Percentiles rank a stretch among this genome's conserved stretches.
Conservation (phyloP, 1,140 invertebrate genomes). For the Centruroides vittatus region DNA sequence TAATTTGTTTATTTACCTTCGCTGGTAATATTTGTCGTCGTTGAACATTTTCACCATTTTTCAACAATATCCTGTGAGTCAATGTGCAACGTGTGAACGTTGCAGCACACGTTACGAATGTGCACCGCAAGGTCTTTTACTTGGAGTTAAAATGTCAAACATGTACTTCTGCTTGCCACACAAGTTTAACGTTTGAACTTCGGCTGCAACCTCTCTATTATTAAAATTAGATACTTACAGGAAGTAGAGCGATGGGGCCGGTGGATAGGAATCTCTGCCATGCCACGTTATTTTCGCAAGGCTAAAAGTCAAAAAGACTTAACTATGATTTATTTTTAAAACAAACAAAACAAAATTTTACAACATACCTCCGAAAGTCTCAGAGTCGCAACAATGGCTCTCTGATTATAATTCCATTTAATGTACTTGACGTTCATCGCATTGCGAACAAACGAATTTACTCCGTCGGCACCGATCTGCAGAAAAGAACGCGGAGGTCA, state of each 20-base stretch:
- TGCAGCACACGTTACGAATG: too few species aligned
- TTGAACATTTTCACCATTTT: too few species aligned
- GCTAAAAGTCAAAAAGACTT: conserved; percentile 34
- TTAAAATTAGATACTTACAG: conserved; percentile 39
- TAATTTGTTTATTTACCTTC: too few species aligned
- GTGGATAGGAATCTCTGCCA: conserved; percentile 90
- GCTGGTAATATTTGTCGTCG: too few species aligned
- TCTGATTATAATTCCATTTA: conserved; percentile 14
- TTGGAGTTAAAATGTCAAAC: too few species aligned
- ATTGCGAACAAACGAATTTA: conserved; percentile 9
- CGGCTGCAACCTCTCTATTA: too few species aligned
- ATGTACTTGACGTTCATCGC: conserved; percentile 14
- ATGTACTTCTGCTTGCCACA: too few species aligned
- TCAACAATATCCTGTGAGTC: too few species aligned
- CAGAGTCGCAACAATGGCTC: conserved; percentile 14
- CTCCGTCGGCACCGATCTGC: conserved; percentile 14
- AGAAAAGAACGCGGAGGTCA: conserved; percentile 9
- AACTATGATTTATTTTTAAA: neutral
- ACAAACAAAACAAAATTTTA: neutral
- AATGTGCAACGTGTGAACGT: too few species aligned
- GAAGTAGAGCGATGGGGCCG: conserved; percentile 81
- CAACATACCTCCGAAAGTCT: conserved; percentile 19
- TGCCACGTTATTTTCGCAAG: conserved; percentile 60
- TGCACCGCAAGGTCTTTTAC: too few species aligned
- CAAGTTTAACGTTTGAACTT: too few species aligned